Conservation (phyloP, 2,113 vertebrate genomes). For the Thinocorus orbignyianus region DNA sequence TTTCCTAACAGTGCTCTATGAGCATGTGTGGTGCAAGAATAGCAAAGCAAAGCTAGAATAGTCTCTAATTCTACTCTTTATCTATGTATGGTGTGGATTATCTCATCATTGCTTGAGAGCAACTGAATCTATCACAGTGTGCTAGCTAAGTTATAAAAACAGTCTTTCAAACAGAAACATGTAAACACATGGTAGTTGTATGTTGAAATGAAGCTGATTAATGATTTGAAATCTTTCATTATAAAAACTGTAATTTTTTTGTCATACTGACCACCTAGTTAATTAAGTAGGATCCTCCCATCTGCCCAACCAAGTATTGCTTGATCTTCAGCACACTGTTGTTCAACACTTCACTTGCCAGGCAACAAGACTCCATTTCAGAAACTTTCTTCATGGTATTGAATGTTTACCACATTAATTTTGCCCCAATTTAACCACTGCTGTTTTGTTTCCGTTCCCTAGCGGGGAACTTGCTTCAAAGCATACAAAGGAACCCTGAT, state of each 20-base stretch:
- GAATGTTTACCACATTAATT: background rate
- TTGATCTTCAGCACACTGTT: background rate
- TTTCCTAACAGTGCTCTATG: slow-evolving; percentile 10
- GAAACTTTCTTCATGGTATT: background rate
- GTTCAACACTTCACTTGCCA: background rate
- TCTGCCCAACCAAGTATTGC: background rate
- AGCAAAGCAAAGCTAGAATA: slow-evolving; percentile 24
- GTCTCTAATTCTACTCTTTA: background rate
- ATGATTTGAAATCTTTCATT: background rate
- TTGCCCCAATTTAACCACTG: background rate
- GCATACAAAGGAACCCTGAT: background rate
- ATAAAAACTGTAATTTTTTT: background rate
- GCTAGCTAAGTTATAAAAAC: background rate
- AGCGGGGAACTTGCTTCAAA: background rate
- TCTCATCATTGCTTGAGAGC: background rate
- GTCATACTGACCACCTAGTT: background rate
- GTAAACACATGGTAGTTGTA: background rate
- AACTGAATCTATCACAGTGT: background rate
- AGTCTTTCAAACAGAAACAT: background rate
- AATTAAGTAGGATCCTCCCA: background rate
- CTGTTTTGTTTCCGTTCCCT: background rate
- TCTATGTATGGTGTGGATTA: background rate
- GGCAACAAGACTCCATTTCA: background rate
- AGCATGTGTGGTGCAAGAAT: slow-evolving; percentile 29
- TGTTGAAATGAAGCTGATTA: background rate